phyloP scores from a whole-genome alignment of 2,888 invertebrate genomes.

The Pammene aurita region DNA sequence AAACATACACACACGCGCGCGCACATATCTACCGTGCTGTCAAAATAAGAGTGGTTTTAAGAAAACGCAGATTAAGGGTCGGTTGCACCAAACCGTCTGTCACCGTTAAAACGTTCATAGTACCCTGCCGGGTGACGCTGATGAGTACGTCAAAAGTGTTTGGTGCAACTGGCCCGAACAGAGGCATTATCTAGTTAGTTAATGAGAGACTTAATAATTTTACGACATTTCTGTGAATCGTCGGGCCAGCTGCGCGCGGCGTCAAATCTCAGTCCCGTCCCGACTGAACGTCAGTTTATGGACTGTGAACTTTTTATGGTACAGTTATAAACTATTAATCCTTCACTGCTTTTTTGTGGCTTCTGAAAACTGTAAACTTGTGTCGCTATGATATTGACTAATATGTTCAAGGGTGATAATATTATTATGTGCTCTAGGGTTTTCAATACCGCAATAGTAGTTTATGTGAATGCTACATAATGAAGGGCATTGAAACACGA shows the following conservation, averaged over 20 bases:
- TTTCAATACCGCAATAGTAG: too few species aligned
- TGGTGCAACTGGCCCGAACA: too few species aligned
- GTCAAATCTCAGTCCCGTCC: constrained; percentile 26
- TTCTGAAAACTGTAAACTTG: constrained; percentile 3
- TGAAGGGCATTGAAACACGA: too few species aligned
- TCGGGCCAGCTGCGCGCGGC: constrained; percentile 28
- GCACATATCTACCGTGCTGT: not conserved
- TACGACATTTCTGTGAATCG: constrained; percentile 23
- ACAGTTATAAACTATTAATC: constrained; percentile 39
- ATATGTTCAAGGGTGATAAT: not conserved
- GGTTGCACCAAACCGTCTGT: too few species aligned
- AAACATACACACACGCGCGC: too few species aligned
- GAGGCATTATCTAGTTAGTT: constrained; percentile 9
- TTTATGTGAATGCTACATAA: too few species aligned
- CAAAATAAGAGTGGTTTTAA: not conserved
- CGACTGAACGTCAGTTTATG: constrained; percentile 29
- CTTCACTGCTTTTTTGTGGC: constrained; percentile 30
- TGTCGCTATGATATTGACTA: not conserved
- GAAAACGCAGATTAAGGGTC: not conserved
- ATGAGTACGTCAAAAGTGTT: too few species aligned
- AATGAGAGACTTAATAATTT: constrained; percentile 25
- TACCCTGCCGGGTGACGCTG: too few species aligned
- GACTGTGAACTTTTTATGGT: constrained; percentile 40
- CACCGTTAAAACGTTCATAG: too few species aligned
- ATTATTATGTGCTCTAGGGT: not conserved